Base-by-base conservation (phyloP, 2,113 vertebrate species). In the Ageneiosus marmoratus region DNA sequence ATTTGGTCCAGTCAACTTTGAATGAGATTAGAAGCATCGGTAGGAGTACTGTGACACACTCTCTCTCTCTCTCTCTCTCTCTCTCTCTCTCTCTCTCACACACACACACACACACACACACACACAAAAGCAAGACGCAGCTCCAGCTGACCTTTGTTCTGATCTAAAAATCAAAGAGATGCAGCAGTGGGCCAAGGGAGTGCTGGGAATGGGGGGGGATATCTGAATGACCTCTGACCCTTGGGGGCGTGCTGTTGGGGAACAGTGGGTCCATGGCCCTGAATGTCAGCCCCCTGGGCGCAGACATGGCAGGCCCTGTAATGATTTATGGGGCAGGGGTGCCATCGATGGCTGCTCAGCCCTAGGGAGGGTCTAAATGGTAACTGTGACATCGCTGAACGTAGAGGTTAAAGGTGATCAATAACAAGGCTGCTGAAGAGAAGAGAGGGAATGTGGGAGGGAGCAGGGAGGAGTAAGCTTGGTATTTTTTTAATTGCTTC, bases 321-420 rank as follows among this genome's bases (percentile, higher is more conserved):
- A 94, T 94, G 94, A 95, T 96, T 96, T 94, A 96, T 96, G 92
- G 94, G 94, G 93, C 94, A 93, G 92, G 89, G 85, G 89, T 86
- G 90, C 92, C 90, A 96, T 95, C 94, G 95, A 96, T 95, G 92
- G 9, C 89, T 87, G 88, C 81, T 89, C 88, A 89, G 94, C 95
- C 95, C 93, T 87, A 84, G 93, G 95, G 95, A 96, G 91, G 88
- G 91, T 92, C 93, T 96, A 96, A 96, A 96, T 94, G 95, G 95
- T 94, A 93, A 95, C 94, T 94, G 95, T 95, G 95, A 96, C 96
- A 97, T 94, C 91, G 91, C 91, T 95, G 94, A 95, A 94, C 94
- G 94, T 92, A 91, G 92, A 94, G 96, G 96, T 96, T 96, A 97
- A 96, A 96, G 96, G 96, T 96, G 95, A 95, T 96, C 96, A 95